A percentile compares a stretch with the other conserved stretches of the same genome.
Evolutionary conservation across 2,113 vertebrate genomes (phyloP).

Genomic region (Nothocercus julius): DNA sequence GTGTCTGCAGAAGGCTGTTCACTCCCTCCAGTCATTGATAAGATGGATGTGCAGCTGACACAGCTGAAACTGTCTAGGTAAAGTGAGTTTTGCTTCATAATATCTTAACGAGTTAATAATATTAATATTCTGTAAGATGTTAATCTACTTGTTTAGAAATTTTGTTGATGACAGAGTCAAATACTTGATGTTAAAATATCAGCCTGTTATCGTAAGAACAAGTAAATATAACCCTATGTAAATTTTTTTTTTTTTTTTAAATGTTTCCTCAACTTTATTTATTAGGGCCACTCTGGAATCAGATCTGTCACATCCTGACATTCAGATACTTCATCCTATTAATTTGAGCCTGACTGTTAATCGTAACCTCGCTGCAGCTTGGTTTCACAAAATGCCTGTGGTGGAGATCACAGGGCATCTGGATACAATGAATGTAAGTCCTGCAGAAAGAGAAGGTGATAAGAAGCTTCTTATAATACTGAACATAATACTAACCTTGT

Average conservation of each 20-base stretch:
- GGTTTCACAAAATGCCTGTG: conserved; percentile 87
- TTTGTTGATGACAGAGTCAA: fast-evolving
- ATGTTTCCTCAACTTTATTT: not conserved
- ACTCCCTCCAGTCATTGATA: conserved; percentile 88
- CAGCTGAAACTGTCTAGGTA: conserved; percentile 93
- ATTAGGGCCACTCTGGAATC: conserved; percentile 77
- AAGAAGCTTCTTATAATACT: not conserved
- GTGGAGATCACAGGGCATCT: conserved; percentile 88
- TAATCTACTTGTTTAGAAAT: not conserved
- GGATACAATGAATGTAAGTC: conserved; percentile 86
- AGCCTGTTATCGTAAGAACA: not conserved
- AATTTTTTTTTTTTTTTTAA: not conserved
- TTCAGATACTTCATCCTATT: conserved; percentile 90
- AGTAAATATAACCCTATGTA: not conserved
- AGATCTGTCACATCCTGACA: conserved; percentile 72
- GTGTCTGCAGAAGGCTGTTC: conserved; percentile 71
- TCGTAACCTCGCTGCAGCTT: conserved; percentile 88
- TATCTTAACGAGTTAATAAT: not conserved
- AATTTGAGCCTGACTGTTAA: conserved; percentile 88
- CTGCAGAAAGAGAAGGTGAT: not conserved
- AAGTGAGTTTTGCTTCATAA: not conserved
- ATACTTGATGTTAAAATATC: not conserved
- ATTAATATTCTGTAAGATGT: not conserved
- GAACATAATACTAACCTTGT: not conserved
- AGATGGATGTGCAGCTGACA: conserved; percentile 88